phyloP scores from a whole-genome alignment of 2,113 vertebrate genomes.

The Cettia cetti region DNA sequence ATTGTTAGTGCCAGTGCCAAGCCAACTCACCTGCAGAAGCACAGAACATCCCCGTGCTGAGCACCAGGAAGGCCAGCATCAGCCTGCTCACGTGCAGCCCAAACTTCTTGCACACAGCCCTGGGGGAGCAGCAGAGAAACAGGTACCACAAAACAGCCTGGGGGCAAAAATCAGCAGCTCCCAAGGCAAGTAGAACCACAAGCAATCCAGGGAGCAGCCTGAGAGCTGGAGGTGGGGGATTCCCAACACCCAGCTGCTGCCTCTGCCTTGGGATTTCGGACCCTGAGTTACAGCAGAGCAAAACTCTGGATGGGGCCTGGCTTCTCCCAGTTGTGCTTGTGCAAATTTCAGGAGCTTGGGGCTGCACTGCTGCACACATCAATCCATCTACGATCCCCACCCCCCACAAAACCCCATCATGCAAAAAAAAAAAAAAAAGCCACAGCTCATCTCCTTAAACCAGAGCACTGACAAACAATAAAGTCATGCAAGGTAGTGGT shows the following conservation, averaged over 20 bases:
- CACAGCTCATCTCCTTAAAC: background rate
- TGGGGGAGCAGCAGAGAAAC: conserved; percentile 51
- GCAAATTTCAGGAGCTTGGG: background rate
- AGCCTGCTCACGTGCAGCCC: conserved; percentile 93
- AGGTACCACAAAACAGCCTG: background rate
- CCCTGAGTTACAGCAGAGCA: background rate
- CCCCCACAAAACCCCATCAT: background rate
- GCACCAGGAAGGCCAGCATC: conserved; percentile 93
- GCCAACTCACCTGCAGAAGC: conserved; percentile 87
- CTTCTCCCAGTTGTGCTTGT: background rate
- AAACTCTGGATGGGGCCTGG: background rate
- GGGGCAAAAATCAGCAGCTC: background rate
- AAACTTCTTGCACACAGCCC: conserved; percentile 98
- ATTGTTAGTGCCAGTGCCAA: background rate
- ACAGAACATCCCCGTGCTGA: conserved; percentile 97
- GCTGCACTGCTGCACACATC: background rate
- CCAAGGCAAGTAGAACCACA: background rate
- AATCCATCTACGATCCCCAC: background rate
- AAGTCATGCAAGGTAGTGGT: background rate
- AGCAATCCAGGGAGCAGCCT: rapidly evolving
- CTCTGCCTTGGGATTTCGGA: background rate
- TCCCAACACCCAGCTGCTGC: background rate
- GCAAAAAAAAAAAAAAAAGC: background rate
- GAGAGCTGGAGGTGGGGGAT: background rate
- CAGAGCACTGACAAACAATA: background rate